phyloP scores from a whole-genome alignment of 2,113 vertebrate genomes.

The Pelmatolapia mariae region DNA sequence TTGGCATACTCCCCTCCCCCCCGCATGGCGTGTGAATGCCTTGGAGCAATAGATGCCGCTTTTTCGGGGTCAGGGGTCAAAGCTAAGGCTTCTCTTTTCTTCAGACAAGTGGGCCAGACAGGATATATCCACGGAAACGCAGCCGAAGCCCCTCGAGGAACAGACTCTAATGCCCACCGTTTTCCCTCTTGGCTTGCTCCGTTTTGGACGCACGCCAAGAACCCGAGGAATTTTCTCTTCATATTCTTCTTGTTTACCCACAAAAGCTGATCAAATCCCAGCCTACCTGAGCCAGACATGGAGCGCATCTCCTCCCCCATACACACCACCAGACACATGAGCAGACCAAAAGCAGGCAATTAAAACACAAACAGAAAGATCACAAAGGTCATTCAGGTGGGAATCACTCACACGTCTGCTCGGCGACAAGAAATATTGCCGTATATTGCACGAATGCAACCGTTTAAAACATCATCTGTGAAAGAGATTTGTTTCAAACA shows the following conservation, averaged over 20 bases:
- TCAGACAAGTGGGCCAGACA: conserved; percentile 64
- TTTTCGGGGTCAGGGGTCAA: conserved; percentile 58
- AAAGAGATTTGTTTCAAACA: neutral
- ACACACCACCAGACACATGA: neutral
- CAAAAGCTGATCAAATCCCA: conserved; percentile 25
- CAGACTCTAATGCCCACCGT: conserved; percentile 30
- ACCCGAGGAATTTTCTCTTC: conserved; percentile 41
- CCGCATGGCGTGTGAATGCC: conserved; percentile 65
- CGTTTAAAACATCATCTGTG: neutral
- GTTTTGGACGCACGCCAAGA: conserved; percentile 29
- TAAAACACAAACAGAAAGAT: neutral
- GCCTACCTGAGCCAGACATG: conserved; percentile 15
- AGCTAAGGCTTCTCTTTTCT: conserved; percentile 58
- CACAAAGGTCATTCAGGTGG: neutral
- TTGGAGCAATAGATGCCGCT: conserved; percentile 58
- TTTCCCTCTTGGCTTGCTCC: conserved; percentile 36
- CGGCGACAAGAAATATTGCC: neutral
- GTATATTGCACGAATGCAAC: neutral
- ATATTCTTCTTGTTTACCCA: conserved; percentile 58
- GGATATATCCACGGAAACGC: conserved; percentile 63
- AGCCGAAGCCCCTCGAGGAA: conserved; percentile 50
- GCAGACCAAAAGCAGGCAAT: neutral
- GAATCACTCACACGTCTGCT: neutral
- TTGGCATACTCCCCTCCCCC: conserved; percentile 32
- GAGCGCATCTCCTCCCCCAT: neutral